Conservation (phyloP, 2,797 vertebrate genomes). For the Ctenosaura bakeri region DNA sequence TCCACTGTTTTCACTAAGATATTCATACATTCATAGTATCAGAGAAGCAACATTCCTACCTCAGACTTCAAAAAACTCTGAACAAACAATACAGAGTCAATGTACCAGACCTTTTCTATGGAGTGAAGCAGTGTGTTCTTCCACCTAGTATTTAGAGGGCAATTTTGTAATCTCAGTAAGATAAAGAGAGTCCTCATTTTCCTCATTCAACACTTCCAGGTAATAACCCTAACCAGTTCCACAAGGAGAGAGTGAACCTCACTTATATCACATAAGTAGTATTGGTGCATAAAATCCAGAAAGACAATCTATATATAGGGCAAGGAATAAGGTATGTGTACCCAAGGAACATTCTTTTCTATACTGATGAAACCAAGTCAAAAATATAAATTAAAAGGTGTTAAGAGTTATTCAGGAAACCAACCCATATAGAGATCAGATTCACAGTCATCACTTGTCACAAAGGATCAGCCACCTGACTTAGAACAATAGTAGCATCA, state of each 20-base stretch:
- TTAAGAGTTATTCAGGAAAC: neutral
- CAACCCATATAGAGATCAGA: neutral
- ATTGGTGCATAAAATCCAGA: neutral
- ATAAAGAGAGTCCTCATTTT: neutral
- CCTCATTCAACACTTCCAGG: neutral
- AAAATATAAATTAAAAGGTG: neutral
- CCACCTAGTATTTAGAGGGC: neutral
- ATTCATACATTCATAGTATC: neutral
- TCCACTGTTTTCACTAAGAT: neutral
- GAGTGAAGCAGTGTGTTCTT: neutral
- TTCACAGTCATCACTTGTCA: neutral
- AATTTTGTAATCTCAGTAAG: neutral
- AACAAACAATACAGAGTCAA: neutral
- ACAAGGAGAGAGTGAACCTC: neutral
- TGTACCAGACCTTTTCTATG: neutral
- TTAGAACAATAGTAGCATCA: neutral
- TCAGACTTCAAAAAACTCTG: neutral
- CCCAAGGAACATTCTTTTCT: neutral
- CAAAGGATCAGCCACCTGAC: neutral
- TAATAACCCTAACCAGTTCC: neutral
- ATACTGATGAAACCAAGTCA: neutral
- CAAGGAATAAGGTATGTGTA: neutral
- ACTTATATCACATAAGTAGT: neutral
- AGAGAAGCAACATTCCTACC: too few species aligned
- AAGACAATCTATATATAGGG: neutral